These are phyloP conservation scores for Harpagifer antarcticus DNA, from an alignment of 2,797 vertebrate species.

Conservation along the genomic window DNA sequence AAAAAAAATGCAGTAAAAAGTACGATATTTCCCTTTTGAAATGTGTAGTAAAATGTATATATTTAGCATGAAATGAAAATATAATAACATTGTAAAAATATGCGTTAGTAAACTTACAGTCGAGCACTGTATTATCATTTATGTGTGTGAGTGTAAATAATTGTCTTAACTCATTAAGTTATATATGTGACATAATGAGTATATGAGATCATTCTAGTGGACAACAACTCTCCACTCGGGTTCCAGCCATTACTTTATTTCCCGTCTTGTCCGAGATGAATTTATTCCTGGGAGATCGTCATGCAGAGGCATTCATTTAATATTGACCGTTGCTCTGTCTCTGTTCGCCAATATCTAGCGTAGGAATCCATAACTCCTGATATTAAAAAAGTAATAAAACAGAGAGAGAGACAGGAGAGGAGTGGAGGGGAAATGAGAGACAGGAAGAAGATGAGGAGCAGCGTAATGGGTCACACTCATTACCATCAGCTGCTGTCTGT, in stretches of 20 bases:
- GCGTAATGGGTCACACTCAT: slow-evolving; percentile 64
- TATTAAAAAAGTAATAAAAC: slow-evolving; percentile 79
- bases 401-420: slow-evolving; percentile 44
- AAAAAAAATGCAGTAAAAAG: too few species aligned
- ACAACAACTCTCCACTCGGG: slow-evolving; percentile 7
- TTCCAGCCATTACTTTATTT: slow-evolving; percentile 49
- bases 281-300: slow-evolving; percentile 65
- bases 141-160: neutral
- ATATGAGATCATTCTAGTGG: slow-evolving; percentile 9
- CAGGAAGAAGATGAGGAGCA: slow-evolving; percentile 55
- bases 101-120: too few species aligned
- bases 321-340: slow-evolving; percentile 69
- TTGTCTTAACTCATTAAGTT: neutral
- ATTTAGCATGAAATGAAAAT: too few species aligned
- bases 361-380: slow-evolving; percentile 71
- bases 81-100: too few species aligned
- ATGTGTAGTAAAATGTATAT: too few species aligned
- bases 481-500: slow-evolving; percentile 49
- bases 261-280: slow-evolving; percentile 57
- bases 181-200: neutral
- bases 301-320: slow-evolving; percentile 70
- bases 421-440: slow-evolving; percentile 46
- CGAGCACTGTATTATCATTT: too few species aligned
- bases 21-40: too few species aligned
- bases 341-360: slow-evolving; percentile 62